Evolutionary conservation across 2,888 invertebrate genomes (phyloP).

Genomic region (Helicoverpa assulta): DNA sequence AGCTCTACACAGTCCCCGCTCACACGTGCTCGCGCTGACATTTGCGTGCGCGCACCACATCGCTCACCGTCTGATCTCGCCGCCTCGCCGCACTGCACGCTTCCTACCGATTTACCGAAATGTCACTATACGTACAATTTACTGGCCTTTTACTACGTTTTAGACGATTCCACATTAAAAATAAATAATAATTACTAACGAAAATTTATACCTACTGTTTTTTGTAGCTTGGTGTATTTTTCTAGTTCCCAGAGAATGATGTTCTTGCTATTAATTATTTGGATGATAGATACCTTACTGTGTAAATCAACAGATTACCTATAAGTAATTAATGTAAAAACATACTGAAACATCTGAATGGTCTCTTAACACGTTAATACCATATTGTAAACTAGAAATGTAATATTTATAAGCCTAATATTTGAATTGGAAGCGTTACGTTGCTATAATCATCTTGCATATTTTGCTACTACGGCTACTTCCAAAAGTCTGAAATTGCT

Average conservation of each 20-base stretch:
- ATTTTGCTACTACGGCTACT: too few relatives aligned
- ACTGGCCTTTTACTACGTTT: slow-evolving; percentile 32
- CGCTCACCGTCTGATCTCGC: slow-evolving; percentile 81
- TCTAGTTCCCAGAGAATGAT: slow-evolving; percentile 30
- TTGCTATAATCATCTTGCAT: too few relatives aligned
- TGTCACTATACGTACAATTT: slow-evolving; percentile 52
- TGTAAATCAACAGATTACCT: neutral
- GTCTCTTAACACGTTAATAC: too few relatives aligned
- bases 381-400: too few relatives aligned
- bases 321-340: neutral
- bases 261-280: neutral
- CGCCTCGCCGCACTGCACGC: slow-evolving; percentile 54
- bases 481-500: too few relatives aligned
- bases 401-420: too few relatives aligned
- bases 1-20: slow-evolving; percentile 66
- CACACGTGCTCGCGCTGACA: slow-evolving; percentile 82
- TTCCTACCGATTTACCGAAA: slow-evolving; percentile 51
- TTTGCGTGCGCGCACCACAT: slow-evolving; percentile 85
- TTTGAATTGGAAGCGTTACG: too few relatives aligned
- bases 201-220: too few relatives aligned
- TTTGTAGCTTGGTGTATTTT: neutral
- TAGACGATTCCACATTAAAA: slow-evolving; percentile 16
- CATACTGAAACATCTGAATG: too few relatives aligned
- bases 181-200: slow-evolving; percentile 4
- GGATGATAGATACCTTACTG: neutral